These are phyloP conservation scores for Euwallacea fornicatus DNA, from an alignment of 1,140 invertebrate genomes.

Conservation along the genomic window DNA sequence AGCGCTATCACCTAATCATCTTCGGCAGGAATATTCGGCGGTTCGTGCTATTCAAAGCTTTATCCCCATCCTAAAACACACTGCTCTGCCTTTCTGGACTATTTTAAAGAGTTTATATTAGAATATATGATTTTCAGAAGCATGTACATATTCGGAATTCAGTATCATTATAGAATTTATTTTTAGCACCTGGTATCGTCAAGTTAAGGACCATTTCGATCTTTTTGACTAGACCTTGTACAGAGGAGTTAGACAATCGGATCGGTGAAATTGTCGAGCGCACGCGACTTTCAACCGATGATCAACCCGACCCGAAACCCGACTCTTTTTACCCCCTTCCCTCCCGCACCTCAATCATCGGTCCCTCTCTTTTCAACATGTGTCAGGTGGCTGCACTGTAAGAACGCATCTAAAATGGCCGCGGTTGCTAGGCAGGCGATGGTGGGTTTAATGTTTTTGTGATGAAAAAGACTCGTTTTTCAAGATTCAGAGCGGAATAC, in stretches of 20 bases:
- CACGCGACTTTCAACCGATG: conserved; percentile 17
- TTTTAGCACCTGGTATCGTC: too few relatives aligned
- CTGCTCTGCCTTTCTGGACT: too few relatives aligned
- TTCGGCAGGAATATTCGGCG: too few relatives aligned
- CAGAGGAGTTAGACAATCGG: neutral
- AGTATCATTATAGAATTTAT: too few relatives aligned
- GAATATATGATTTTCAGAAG: too few relatives aligned
- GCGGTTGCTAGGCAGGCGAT: conserved; percentile 44
- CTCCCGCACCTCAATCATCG: neutral
- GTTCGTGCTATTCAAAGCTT: too few relatives aligned
- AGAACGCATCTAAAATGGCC: conserved; percentile 52
- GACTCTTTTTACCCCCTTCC: neutral
- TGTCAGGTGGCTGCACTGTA: conserved; percentile 48
- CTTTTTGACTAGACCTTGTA: neutral
- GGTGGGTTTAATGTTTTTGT: conserved; percentile 40
- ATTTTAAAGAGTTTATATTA: too few relatives aligned
- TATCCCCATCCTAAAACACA: too few relatives aligned
- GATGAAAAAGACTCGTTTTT: conserved; percentile 39
- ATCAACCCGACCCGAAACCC: neutral
- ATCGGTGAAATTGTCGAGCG: conserved; percentile 13
- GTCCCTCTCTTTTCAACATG: conserved; percentile 29
- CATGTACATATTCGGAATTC: too few relatives aligned
- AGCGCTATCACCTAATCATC: too few relatives aligned
- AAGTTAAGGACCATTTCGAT: neutral
- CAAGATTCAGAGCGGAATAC: conserved; percentile 29